Evolutionary conservation across 2,797 vertebrate species (phyloP).

Genomic region (Strix occidentalis): DNA sequence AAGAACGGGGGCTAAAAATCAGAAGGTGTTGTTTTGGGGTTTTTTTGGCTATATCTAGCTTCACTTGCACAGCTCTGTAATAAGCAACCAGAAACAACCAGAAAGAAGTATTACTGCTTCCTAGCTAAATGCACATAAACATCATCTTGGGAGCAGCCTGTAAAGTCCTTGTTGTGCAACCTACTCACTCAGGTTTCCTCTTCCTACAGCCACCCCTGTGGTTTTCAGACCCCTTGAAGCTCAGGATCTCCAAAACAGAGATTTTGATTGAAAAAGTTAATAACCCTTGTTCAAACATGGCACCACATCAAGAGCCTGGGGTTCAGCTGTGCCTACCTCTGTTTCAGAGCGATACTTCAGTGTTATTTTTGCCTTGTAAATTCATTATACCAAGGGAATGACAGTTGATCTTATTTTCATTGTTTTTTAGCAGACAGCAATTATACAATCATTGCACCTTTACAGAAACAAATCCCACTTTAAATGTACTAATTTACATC

Average conservation of each 20-base stretch:
- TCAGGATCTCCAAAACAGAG: neutral
- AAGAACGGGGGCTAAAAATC: neutral
- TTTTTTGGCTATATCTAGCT: neutral
- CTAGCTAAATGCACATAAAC: neutral
- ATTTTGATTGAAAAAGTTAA: neutral
- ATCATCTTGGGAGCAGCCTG: neutral
- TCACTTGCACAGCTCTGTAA: neutral
- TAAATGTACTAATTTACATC: neutral
- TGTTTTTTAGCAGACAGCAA: neutral
- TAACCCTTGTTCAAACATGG: neutral
- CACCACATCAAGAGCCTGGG: neutral
- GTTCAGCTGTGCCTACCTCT: neutral
- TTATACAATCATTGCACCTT: neutral
- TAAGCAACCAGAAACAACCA: neutral
- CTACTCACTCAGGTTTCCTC: neutral
- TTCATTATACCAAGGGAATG: neutral
- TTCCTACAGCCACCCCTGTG: neutral
- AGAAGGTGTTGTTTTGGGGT: neutral
- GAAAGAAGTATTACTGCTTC: neutral
- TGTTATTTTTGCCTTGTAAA: neutral
- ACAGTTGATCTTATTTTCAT: neutral
- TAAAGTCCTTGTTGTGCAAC: neutral
- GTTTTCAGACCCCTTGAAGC: neutral
- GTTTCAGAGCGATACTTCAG: neutral
- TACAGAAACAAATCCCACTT: neutral